Base-by-base conservation (phyloP, 1,140 invertebrate genomes). In the Calycopis cecrops region DNA sequence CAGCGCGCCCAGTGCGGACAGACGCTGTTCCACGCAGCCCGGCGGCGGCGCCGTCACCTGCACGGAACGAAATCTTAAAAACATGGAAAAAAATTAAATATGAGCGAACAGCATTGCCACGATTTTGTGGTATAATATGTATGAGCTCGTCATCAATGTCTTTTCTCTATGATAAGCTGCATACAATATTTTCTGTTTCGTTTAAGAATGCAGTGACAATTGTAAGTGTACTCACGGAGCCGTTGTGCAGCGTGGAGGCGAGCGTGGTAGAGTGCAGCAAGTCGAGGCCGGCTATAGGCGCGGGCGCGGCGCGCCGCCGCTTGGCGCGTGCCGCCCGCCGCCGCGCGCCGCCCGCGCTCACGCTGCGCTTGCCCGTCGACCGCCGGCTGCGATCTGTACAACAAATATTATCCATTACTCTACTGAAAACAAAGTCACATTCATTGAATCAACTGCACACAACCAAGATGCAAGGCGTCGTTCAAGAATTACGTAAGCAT, bases 221-320 rank as follows among this genome's bases (percentile, higher is more conserved):
- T 28, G 21, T 28, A 40, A 0, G 35, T 52, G 14, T 3, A 77
- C 76, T 79, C 9, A 85, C 90, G 60, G 89, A 83, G 48, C 82
- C 76, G 51, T 89, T 89, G 53, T 79, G 71, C 16, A 88, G 90
- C 0, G 96, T 98, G 69, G 95, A 97, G 3, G 96, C 90, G 48
- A 98, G 85, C 14, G 97, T 98, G 81, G 97, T 94, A 69, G 92
- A 96, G 78, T 98, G 97, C 56, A 98, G 85, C 59, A 97, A 86
- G 87, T 98, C 96, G 51, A 98, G 88, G 14, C 96, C 95, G 57
- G 93, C 93, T 63, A 96, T 96, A 82, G 79, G 69, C 55, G 74
- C 69, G 61, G 71, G 72, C 68, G 80, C 61, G 67, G 71, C 69
- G 56, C 83, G 70, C 52, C 81, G 71, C 4, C 85, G 68, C 73